phyloP scores from a whole-genome alignment of 2,113 vertebrate genomes.

The Dryoscopus gambensis region DNA sequence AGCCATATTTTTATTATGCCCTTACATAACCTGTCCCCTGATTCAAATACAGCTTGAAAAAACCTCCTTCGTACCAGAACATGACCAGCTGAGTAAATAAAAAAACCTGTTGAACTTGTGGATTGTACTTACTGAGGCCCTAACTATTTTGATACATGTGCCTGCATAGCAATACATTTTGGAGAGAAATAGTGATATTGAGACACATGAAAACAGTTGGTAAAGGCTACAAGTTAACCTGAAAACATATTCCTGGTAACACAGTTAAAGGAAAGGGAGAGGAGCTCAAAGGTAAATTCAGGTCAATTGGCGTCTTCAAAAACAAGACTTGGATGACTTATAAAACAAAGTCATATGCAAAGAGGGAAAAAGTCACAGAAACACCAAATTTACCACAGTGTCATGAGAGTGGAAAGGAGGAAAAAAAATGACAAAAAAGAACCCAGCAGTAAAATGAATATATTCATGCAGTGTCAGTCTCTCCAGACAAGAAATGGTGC shows the following conservation, averaged over 20 bases:
- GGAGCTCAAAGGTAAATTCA: slow-evolving; percentile 16
- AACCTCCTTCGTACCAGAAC: neutral
- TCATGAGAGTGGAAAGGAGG: slow-evolving; percentile 17
- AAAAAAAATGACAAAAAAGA: slow-evolving; percentile 40
- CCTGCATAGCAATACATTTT: slow-evolving; percentile 12
- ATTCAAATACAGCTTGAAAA: slow-evolving; percentile 25
- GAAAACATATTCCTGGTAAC: slow-evolving; percentile 51
- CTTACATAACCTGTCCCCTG: slow-evolving; percentile 54
- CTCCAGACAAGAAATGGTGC: slow-evolving; percentile 63
- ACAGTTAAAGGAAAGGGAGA: neutral
- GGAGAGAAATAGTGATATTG: neutral
- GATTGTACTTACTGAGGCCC: slow-evolving; percentile 7
- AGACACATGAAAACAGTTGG: slow-evolving; percentile 6
- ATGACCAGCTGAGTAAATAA: slow-evolving; percentile 65
- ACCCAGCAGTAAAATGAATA: slow-evolving; percentile 51
- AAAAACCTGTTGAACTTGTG: slow-evolving; percentile 50
- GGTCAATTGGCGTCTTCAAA: neutral
- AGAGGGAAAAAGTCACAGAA: neutral
- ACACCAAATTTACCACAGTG: slow-evolving; percentile 17
- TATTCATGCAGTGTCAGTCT: slow-evolving; percentile 62
- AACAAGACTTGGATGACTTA: neutral
- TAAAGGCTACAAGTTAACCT: neutral
- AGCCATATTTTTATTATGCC: slow-evolving; percentile 3
- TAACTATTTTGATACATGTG: slow-evolving; percentile 51
- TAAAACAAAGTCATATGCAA: neutral